A percentile compares a stretch with the other conserved stretches of the same genome.
Conservation (phyloP, 1,140 invertebrate genomes). For the Pseudomyrmex flavicornis region DNA sequence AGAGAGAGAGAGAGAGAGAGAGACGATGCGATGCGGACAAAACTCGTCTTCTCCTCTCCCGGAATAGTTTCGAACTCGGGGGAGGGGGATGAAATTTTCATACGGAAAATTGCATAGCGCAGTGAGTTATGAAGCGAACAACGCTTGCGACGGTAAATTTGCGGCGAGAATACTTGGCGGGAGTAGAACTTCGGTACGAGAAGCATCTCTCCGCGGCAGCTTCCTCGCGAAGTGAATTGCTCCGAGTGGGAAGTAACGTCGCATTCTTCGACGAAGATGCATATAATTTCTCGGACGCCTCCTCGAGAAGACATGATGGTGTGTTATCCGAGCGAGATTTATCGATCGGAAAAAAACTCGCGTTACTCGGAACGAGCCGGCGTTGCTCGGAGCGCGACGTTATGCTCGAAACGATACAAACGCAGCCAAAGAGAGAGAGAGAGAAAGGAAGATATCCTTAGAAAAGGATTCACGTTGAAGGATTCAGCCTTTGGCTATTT, state of each 20-base stretch:
- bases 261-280: slow-evolving; percentile 42
- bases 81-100: background rate
- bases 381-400: slow-evolving; percentile 45
- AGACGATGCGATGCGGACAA: background rate
- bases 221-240: background rate
- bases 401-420: slow-evolving; percentile 14
- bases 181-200: slow-evolving; percentile 1
- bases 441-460: too few relatives aligned
- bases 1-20: background rate
- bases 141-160: slow-evolving; percentile 15
- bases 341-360: slow-evolving; percentile 41
- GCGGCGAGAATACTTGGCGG: slow-evolving; percentile 23
- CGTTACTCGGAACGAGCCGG: slow-evolving; percentile 16
- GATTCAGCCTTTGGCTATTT: slow-evolving; percentile 56
- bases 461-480: slow-evolving; percentile 21
- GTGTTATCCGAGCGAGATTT: slow-evolving; percentile 28
- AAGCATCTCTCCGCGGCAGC: slow-evolving; percentile 12
- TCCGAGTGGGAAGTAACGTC: slow-evolving; percentile 4
- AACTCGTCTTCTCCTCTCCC: background rate
- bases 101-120: slow-evolving; percentile 5
- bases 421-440: background rate
- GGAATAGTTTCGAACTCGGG: background rate
- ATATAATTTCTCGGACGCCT: background rate
- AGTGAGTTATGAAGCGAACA: background rate
- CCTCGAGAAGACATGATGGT: slow-evolving; percentile 23